These are phyloP conservation scores for Amiota communis DNA, from an alignment of 2,888 invertebrate genomes.

Conservation along the genomic window DNA sequence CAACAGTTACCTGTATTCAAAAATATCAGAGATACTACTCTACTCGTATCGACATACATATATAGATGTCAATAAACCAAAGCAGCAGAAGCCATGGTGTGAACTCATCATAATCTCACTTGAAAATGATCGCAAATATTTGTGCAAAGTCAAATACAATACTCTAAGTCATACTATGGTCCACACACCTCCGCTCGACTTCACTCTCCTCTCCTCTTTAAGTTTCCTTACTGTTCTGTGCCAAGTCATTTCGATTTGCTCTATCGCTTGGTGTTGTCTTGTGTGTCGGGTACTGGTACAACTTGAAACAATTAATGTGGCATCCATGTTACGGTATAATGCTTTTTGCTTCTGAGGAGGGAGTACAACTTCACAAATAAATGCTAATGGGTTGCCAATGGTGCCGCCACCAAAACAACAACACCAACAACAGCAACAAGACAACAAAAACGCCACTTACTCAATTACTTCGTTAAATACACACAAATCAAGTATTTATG, in stretches of 20 bases:
- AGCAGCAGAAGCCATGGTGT: constrained; percentile 50
- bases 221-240: neutral
- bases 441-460: constrained; percentile 54
- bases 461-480: constrained; percentile 67
- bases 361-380: constrained; percentile 63
- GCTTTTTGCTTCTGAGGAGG: constrained; percentile 60
- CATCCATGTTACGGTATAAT: constrained; percentile 63
- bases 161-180: constrained; percentile 31
- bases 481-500: constrained; percentile 58
- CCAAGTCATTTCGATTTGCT: neutral
- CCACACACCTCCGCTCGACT: neutral
- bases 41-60: too few relatives aligned
- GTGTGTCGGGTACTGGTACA: constrained; percentile 36
- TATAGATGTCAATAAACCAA: too few relatives aligned
- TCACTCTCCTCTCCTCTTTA: too few relatives aligned
- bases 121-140: constrained; percentile 63
- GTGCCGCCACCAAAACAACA: neutral
- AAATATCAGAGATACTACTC: too few relatives aligned
- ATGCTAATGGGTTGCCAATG: constrained; percentile 68
- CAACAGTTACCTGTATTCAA: too few relatives aligned
- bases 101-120: constrained; percentile 68
- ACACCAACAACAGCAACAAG: neutral
- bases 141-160: constrained; percentile 20
- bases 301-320: constrained; percentile 68
- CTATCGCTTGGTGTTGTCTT: constrained; percentile 1